Evolutionary conservation across 2,113 vertebrate species (phyloP), one percentile per base, ranked within the genome.

Genomic region (Phrynosoma blainvillii): DNA sequence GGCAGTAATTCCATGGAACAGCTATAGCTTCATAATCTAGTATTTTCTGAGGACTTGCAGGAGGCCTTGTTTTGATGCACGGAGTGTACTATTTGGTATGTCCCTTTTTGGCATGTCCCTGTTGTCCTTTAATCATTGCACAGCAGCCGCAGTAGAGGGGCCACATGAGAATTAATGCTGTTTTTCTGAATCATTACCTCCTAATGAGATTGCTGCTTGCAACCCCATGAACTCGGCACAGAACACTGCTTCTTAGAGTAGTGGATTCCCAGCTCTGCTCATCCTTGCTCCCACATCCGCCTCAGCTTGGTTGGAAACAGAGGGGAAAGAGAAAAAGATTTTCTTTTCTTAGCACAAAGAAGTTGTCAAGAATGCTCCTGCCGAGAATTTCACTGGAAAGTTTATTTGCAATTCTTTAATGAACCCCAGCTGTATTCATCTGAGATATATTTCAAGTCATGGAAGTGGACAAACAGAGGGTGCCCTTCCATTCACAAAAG

Each of bases 111-210:
- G 85, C 82, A 79, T 79, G 76, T 18, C 47, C 14, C 30, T 73
- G 27, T 66, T 89, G 84, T 80, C 68, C 89, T 21, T 87, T 89
- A 88, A 52, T 85, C 79, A 0, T 81, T 12, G 84, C 86, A 85
- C 92, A 80, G 71, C 1, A 90, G 90, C 74, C 87, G 27, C 87
- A 77, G 81, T 88, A 84, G 79, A 77, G 66, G 27, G 62, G 23
- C 87, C 87, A 83, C 73, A 56, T 78, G 87, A 88, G 87, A 83
- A 88, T 88, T 83, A 68, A 88, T 88, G 62, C 85, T 12, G 77
- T 77, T 91, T 83, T 30, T 12, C 30, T 84, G 5, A 56, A 87
- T 78, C 88, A 56, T 2, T 71, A 23, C 70, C 42, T 90, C 78
- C 76, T 85, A 87, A 84, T 87, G 12, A 66, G 11, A 32, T n/a